These are phyloP conservation scores for Ceyx margarethae DNA, from an alignment of 2,113 vertebrate species.

Conservation along the genomic window DNA sequence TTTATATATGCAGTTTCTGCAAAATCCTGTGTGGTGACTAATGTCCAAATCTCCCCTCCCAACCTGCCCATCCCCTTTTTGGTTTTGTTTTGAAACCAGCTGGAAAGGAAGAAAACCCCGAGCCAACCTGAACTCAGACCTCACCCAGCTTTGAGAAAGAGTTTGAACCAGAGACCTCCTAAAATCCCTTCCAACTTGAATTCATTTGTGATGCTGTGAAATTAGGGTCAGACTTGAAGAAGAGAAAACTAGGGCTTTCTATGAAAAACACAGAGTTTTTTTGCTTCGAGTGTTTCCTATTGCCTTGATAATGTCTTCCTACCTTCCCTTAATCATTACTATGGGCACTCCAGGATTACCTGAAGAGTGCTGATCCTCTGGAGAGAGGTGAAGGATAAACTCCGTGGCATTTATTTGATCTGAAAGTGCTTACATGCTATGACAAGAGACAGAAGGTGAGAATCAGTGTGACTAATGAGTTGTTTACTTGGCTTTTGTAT, in stretches of 20 bases:
- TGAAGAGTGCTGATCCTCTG: not conserved
- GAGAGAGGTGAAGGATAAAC: not conserved
- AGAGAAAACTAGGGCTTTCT: not conserved
- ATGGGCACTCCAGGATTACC: not conserved
- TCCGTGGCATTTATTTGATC: slow-evolving; percentile 24
- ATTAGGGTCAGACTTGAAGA: not conserved
- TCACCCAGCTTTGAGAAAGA: not conserved
- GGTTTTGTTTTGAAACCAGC: not conserved
- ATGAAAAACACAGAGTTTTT: not conserved
- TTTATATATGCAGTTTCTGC: not conserved
- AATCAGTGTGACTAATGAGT: slow-evolving; percentile 39
- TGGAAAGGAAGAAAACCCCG: not conserved
- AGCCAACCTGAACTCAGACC: not conserved
- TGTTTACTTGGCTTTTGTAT: slow-evolving; percentile 42
- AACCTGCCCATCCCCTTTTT: too few relatives aligned
- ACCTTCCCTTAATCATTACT: not conserved
- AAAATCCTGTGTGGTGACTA: not conserved
- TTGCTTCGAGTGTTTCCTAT: not conserved
- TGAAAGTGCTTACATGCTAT: slow-evolving; percentile 18
- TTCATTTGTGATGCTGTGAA: not conserved
- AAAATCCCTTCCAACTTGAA: not conserved
- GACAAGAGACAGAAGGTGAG: slow-evolving; percentile 19
- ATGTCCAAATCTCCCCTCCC: accelerated
- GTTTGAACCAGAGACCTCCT: not conserved
- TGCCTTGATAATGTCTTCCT: not conserved